A percentile compares a stretch with the other conserved stretches of the same genome.
These are phyloP conservation scores for Drosophila parvula DNA, from an alignment of 1,140 invertebrate genomes.

Conservation along the genomic window DNA sequence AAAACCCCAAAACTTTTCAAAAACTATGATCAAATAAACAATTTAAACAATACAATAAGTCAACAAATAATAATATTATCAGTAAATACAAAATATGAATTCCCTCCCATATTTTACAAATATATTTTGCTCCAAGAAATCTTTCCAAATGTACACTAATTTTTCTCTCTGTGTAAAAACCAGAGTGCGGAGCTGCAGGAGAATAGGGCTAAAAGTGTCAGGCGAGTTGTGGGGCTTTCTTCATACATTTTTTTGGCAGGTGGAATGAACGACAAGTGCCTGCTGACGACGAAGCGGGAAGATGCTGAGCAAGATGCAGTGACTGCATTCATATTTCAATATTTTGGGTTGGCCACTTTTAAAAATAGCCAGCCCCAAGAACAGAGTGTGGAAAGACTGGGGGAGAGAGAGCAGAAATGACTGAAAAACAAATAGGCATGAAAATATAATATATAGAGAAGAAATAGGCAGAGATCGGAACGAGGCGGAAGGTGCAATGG, in stretches of 20 bases:
- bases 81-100: too few relatives aligned
- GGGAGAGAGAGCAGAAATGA: conserved; percentile 4
- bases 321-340: conserved; percentile 79
- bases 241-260: conserved; percentile 72
- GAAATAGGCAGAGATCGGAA: background rate
- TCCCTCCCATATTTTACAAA: background rate
- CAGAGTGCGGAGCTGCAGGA: background rate
- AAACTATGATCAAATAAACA: too few relatives aligned
- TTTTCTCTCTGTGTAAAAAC: background rate
- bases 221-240: conserved; percentile 55
- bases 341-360: conserved; percentile 54
- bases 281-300: conserved; percentile 3
- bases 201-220: conserved; percentile 68
- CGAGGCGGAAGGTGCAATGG: conserved; percentile 8
- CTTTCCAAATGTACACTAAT: background rate
- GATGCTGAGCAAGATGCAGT: conserved; percentile 28
- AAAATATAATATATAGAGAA: conserved; percentile 14
- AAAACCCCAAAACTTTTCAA: too few relatives aligned
- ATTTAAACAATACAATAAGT: too few relatives aligned
- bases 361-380: conserved; percentile 54
- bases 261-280: conserved; percentile 74
- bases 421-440: conserved; percentile 15
- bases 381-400: conserved; percentile 17
- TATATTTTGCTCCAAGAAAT: background rate
- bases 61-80: too few relatives aligned